Conservation (phyloP, 1,140 invertebrate species). For the Procambarus clarkii region DNA sequence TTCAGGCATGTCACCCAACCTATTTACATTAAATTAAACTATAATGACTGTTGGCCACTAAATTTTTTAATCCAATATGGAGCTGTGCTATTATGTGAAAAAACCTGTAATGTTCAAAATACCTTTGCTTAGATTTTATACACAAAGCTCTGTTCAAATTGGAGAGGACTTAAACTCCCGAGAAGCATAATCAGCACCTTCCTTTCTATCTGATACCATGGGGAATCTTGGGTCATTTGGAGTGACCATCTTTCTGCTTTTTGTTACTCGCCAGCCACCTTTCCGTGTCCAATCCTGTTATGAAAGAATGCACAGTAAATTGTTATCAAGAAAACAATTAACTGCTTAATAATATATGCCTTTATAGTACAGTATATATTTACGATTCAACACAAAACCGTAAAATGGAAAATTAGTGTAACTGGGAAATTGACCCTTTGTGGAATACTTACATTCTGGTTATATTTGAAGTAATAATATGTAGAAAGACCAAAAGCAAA, state of each 20-base stretch:
- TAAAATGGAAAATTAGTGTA: too few species aligned
- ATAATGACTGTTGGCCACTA: too few species aligned
- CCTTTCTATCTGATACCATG: slow-evolving; percentile 47
- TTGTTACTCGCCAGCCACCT: slow-evolving; percentile 43
- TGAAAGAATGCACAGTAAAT: background rate
- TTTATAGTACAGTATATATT: background rate
- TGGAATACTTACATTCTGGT: slow-evolving; percentile 45
- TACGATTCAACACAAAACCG: background rate
- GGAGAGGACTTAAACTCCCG: slow-evolving; percentile 37
- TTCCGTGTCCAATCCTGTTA: slow-evolving; percentile 57
- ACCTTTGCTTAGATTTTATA: too few species aligned
- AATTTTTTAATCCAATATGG: too few species aligned
- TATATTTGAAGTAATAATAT: slow-evolving; percentile 55
- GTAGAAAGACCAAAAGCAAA: background rate
- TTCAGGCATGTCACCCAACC: too few species aligned
- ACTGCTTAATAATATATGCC: background rate
- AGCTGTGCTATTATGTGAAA: too few species aligned
- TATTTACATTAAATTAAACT: too few species aligned
- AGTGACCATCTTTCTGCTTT: slow-evolving; percentile 1
- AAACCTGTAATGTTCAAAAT: too few species aligned
- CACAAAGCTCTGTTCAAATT: slow-evolving; percentile 14
- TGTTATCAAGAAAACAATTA: background rate
- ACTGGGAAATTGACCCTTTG: too few species aligned
- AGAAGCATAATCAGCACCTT: slow-evolving; percentile 53
- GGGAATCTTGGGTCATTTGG: slow-evolving; percentile 25